A percentile compares a stretch with the other conserved stretches of the same genome.
phyloP scores from a whole-genome alignment of 2,797 vertebrate species.

The Rhincodon typus region DNA sequence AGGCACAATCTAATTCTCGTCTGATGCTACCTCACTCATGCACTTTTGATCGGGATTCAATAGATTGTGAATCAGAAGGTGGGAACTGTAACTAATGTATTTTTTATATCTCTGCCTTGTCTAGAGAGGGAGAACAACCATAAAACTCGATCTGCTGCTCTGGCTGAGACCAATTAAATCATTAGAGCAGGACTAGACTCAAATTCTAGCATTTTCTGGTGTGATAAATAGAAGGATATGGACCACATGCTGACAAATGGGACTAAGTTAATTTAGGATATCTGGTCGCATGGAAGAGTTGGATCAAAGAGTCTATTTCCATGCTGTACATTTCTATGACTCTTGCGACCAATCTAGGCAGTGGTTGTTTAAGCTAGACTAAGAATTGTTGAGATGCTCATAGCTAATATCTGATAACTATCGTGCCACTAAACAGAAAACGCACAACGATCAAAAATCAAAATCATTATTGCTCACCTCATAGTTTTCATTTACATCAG shows the following conservation, averaged over 20 bases:
- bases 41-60: not conserved
- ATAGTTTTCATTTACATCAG: constrained; percentile 61
- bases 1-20: not conserved
- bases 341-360: not conserved
- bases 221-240: too few relatives aligned
- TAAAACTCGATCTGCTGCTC: not conserved
- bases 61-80: not conserved
- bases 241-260: too few relatives aligned
- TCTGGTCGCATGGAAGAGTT: too few relatives aligned
- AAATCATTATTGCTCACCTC: constrained; percentile 55
- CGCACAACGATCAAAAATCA: not conserved
- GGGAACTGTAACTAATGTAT: not conserved
- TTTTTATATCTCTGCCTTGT: not conserved
- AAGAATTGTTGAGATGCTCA: not conserved
- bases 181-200: not conserved
- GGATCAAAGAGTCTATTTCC: too few relatives aligned
- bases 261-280: too few relatives aligned
- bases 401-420: not conserved
- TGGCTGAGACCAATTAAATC: not conserved
- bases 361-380: not conserved
- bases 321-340: too few relatives aligned
- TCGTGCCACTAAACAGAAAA: not conserved
- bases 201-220: not conserved
- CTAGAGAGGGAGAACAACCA: not conserved
- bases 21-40: not conserved